phyloP scores from a whole-genome alignment of 2,113 vertebrate species.

The Crypturellus undulatus region DNA sequence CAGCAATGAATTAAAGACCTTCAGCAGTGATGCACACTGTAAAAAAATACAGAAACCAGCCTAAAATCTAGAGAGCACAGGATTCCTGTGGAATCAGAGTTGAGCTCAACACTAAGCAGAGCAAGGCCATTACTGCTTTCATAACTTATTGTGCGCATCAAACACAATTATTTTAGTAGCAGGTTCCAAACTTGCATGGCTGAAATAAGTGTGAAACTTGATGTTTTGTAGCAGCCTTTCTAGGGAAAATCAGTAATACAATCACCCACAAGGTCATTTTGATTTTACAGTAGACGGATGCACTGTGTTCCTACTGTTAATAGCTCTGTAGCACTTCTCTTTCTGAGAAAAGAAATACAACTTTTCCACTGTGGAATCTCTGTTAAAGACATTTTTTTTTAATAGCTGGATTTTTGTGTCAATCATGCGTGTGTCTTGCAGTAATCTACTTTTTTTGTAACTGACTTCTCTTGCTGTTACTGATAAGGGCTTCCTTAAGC shows the following conservation, averaged over 20 bases:
- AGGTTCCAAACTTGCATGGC: neutral
- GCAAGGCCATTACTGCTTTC: neutral
- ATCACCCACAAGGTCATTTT: neutral
- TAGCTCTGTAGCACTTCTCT: conserved; percentile 54
- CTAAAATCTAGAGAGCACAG: neutral
- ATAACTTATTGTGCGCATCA: neutral
- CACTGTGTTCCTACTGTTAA: conserved; percentile 24
- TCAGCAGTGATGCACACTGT: neutral
- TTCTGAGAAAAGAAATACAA: conserved; percentile 39
- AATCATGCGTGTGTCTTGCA: conserved; percentile 15
- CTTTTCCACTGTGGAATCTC: conserved; percentile 60
- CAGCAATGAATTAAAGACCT: neutral
- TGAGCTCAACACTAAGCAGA: neutral
- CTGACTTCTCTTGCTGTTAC: conserved; percentile 6
- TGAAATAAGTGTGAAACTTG: neutral
- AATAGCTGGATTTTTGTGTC: conserved; percentile 35
- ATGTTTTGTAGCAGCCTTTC: conserved; percentile 15
- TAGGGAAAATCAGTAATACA: neutral
- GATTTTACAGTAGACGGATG: neutral
- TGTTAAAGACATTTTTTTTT: conserved; percentile 52
- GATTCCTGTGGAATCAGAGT: conserved; percentile 15
- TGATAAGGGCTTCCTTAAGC: neutral
- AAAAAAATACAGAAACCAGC: neutral
- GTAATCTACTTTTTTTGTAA: conserved; percentile 51
- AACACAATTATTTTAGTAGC: neutral